Evolutionary conservation across 2,797 vertebrate genomes (phyloP), one percentile per base, ranked within the genome.

Genomic region (Sebastes matsubarae): DNA sequence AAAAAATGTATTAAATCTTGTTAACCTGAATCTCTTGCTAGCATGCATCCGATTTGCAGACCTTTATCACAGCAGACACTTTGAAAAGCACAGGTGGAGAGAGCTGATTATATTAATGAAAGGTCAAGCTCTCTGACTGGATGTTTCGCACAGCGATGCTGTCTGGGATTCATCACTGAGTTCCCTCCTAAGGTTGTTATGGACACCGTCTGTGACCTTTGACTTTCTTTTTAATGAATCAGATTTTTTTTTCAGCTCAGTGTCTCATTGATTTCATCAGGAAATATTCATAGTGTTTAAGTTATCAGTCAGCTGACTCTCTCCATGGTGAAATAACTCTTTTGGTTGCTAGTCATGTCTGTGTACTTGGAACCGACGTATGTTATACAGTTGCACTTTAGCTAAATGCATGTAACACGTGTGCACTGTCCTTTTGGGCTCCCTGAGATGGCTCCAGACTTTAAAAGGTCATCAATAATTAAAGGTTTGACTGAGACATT

Each of bases 381-480:
- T 46, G 29, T 46, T 59, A 65, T 16, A 16, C 24, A 46, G 58
- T 29, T 46, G 12, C 22, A 50, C 27, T 34, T 1, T 50, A 14
- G 20, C 24, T 54, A 12, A 14, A 30, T 5, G 29, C n/a, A 22
- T 34, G 11, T 54, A 42, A 66, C 60, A 34, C 12, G 8, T 13
- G 13, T 46, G 24, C 4, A 5, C 11, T 42, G 25, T 70, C 13
- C 38, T 57, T 66, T 60, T 54, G 27, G 16, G 16, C 29, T 55
- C 4, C 5, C 30, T 30, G 27, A 20, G 20, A 27, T 22, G 32
- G 6, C 36, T 70, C 36, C 24, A 38, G 42, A 52, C 42, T 57
- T 67, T 61, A 10, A 64, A 81, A 78, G 73, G 72, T 81, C 54
- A 32, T 32, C 1, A 18, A 20, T 77, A 59, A 78, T 79, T 36